A percentile compares a stretch with the other conserved stretches of the same genome.
phyloP scores from a whole-genome alignment of 2,888 invertebrate species.

The Drosophila subsilvestris region DNA sequence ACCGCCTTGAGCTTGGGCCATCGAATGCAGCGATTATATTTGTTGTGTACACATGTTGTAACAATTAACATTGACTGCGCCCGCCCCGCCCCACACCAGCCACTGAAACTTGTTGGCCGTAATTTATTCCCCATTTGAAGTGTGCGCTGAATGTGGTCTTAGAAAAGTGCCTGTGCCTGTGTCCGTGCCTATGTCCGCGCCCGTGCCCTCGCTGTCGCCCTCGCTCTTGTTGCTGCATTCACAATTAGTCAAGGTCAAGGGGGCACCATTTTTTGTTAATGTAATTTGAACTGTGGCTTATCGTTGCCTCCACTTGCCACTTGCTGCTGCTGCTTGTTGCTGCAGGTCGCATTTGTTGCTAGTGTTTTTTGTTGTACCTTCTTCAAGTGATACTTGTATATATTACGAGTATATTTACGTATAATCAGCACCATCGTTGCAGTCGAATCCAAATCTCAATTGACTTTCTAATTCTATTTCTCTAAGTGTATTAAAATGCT shows the following conservation, averaged over 20 bases:
- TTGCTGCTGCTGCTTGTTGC: conserved; percentile 23
- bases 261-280: conserved; percentile 42
- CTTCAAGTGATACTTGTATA: not conserved
- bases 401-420: not conserved
- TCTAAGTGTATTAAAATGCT: not conserved
- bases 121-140: conserved; percentile 31
- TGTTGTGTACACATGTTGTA: conserved; percentile 30
- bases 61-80: conserved; percentile 46
- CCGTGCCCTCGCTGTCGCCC: conserved; percentile 2
- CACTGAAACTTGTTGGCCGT: conserved; percentile 12
- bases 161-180: conserved; percentile 2
- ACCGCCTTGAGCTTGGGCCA: conserved; percentile 19
- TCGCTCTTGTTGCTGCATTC: conserved; percentile 12
- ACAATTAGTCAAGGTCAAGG: conserved; percentile 55
- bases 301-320: conserved; percentile 9
- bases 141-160: conserved; percentile 14
- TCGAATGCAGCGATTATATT: conserved; percentile 35
- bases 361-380: not conserved
- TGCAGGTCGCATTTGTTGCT: not conserved
- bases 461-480: no score
- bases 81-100: not conserved
- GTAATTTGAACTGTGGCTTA: conserved; percentile 50
- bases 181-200: conserved; percentile 4
- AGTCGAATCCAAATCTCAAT: no score
- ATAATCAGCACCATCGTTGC: no score